Base-by-base conservation (phyloP, 2,797 vertebrate species). In the Chelonia mydas region DNA sequence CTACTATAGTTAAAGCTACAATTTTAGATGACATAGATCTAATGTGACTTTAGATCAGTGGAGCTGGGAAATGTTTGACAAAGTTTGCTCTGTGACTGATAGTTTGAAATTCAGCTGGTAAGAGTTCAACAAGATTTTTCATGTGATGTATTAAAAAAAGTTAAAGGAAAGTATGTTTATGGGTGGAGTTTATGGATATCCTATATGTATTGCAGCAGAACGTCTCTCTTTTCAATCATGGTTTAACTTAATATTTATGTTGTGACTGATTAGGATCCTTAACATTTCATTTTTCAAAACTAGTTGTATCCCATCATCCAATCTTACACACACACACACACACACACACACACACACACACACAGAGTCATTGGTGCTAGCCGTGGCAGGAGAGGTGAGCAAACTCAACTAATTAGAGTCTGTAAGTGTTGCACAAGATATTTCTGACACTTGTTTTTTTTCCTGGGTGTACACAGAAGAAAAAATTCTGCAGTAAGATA, bases 21-120 rank as follows among this genome's bases (percentile, higher is more conserved):
- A 11, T 83, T 25, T 41, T 86, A 41, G 41, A 33, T 5, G 27
- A 51, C 1, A 61, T 93, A 51, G 5, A 5, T 77, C 27, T n/a
- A 83, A 92, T 3, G 61, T 45, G 9, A 79, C 13, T 90, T 94
- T 96, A 87, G 68, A 90, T 83, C 41, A 94, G 47, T 86, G 78
- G 19, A 13, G 5, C 83, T 74, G 61, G 4, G 9, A 90, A 92
- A 87, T 12, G 78, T 37, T 68, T 10, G 53, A 7, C 10, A 80
- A 5, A 41, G 17, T 55, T 94, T 1, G 1, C 86, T 95, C 54
- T 94, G 78, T 23, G 7, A 81, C 41, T 51, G 13, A 4, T 87
- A 7, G 3, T 4, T 90, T 84, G 25, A 89, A 86, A 49, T 6
- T 86, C 51, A 72, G 2, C 3, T 16, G 49, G 57, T 11, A 65